Base-by-base conservation (phyloP, 53 echinoderm and acorn worm species). In the Zoroaster sp. region DNA sequence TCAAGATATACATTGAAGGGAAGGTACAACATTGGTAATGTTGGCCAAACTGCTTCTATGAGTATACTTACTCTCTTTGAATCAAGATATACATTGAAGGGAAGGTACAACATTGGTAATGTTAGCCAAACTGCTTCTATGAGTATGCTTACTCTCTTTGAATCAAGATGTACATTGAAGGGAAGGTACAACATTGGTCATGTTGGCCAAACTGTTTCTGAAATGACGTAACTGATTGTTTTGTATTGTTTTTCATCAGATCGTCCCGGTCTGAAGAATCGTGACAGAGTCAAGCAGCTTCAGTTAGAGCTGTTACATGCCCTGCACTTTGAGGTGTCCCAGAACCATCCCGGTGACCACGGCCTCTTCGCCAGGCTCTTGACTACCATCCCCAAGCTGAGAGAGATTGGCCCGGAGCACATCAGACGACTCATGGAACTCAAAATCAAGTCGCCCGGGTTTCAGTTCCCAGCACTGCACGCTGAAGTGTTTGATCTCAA, bases 381-480 rank as follows among this genome's bases (percentile, higher is more conserved):
- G 37, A 97, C 97, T 55, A 97, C 97, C 59, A 95, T 97, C 74
- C 97, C 97, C 40, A 97, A 95, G 78, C 95, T 97, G 63, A 78
- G 97, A 25, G 95, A 97, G 73, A 97, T 97, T 73, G 93, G 94
- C 53, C 97, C 97, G 1, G 97, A 97, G 77, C 97, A 97, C 91
- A 97, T 95, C 21, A 87, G 95, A 13, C 73, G 97, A 18, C 81
- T 97, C 18, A 97, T 97, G 97, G 97, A 97, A 77, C 92, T 97
- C 43, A 95, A 97, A 87, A 94, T 97, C 28, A 94, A 92, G 35
- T 91, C 92, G 2, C 95, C 97, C 0, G 94, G 88, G 15, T 90
- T 97, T 49, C 88, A 92, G 82, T 95, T 97, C 59, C 95, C 97
- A n/a, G 92, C 94, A 18, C 83, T 97, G 35, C 97, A 97, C 40